Evolutionary conservation across 1,140 invertebrate species (phyloP), one percentile per base, ranked within the genome.

Genomic region (Aphaenogaster ashmeadi): DNA sequence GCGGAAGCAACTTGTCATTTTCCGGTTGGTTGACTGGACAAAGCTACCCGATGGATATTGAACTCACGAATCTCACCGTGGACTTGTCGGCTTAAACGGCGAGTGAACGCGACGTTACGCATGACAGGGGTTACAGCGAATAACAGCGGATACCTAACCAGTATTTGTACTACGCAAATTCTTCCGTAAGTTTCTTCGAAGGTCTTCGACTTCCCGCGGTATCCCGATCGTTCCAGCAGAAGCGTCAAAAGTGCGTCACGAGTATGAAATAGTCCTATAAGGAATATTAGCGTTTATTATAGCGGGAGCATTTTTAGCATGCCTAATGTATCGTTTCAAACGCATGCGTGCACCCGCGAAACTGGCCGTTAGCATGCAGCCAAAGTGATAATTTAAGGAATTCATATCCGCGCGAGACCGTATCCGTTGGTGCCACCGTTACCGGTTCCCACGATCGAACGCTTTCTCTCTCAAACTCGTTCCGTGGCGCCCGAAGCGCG

Each of bases 361-460:
- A 33, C 3, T 11, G 6, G n/a, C 2, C 15, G 18, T 78, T 62
- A 5, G 18, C 36, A 9, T 7, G 38, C 6, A 2, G 6, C 56
- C 36, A 36, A 75, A 58, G 50, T 50, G 47, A 88, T 86, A 75
- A 54, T 66, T 71, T 36, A 36, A 62, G 66, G 54, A 84, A 67
- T 83, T 67, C 60, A 79, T 64, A 79, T 72, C 60, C 47, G 44
- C 38, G 18, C 21, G 56, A 36, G 71, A 67, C 15, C 54, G 38
- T 54, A 56, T 38, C 33, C 18, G 47, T 41, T 79, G 13, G 66
- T 88, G 90, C 84, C 80, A 67, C 90, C 87, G 87, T 89, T 93
- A 92, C 91, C 87, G 80, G 91, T 94, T 94, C 92, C 90, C 93
- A 94, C 93, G 93, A 92, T 92, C 90, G 75, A 91, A 87, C 88